Evolutionary conservation across 2,113 vertebrate genomes (phyloP).

Genomic region (Donacobius atricapilla): DNA sequence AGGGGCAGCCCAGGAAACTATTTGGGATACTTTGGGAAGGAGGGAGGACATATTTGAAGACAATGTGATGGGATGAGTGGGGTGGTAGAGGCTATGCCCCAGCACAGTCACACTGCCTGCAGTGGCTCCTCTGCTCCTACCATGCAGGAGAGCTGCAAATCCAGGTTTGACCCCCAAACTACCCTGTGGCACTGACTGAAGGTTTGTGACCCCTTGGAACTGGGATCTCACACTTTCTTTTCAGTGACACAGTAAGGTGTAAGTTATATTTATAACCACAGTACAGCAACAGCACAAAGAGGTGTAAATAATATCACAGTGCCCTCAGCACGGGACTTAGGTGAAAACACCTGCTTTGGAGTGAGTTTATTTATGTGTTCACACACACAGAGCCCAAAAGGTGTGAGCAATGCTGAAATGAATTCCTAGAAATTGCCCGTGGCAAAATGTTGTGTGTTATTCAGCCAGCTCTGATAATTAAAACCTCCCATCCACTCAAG

Average conservation of each 20-base stretch:
- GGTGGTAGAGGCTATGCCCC: background rate
- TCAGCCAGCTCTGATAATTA: constrained; percentile 33
- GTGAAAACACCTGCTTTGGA: constrained; percentile 11
- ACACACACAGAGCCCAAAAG: background rate
- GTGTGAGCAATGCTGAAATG: background rate
- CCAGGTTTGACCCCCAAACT: background rate
- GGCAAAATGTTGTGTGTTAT: background rate
- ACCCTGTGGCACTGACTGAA: background rate
- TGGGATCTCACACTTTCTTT: background rate
- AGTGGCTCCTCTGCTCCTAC: background rate
- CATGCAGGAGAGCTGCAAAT: rapidly evolving
- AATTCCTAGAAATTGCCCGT: background rate
- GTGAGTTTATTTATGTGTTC: background rate
- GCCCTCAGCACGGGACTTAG: background rate
- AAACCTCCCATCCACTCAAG: constrained; percentile 3
- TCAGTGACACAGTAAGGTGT: background rate
- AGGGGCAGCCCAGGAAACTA: background rate
- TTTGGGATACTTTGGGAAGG: background rate
- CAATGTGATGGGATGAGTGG: background rate
- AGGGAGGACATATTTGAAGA: background rate
- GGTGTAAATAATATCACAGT: background rate
- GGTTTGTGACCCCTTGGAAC: background rate
- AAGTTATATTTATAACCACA: background rate
- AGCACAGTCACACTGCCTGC: rapidly evolving
- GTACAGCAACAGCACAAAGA: background rate